Base-by-base conservation (phyloP, 2,113 vertebrate species). In the Cyprinodon variegatus region DNA sequence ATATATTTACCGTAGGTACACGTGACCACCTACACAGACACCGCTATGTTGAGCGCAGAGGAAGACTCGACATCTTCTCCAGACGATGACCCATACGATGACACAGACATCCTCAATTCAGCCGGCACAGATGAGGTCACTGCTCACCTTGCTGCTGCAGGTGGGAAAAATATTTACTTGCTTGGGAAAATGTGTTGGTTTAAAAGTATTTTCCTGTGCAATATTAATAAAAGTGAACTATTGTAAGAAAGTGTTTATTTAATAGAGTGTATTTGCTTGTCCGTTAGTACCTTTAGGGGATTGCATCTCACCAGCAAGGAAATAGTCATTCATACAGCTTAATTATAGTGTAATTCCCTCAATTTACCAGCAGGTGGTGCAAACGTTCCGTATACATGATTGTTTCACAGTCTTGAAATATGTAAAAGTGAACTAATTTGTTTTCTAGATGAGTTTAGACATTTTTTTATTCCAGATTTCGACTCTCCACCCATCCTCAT, bases 61-160 rank as follows among this genome's bases (percentile, higher is more conserved):
- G 98, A 99, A 77, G 97, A 99, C 91, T 99, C 98, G 0, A 97
- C 97, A 0, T 99, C 98, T 4, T 99, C 98, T 0, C 97, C 97
- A 0, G 98, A 99, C 43, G 98, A 99, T 61, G 98, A 97, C 7
- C 95, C 95, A 11, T 99, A 98, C 0, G 98, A 99, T 11, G 98
- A 99, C 92, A 97, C 98, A 0, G 98, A 99, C 84, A 99, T 99
- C 83, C 96, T 99, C 77, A 99, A 98, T 93, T 99, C 98, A 41
- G 97, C 98, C 0, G 97, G 96, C 0, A 94, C 96, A 0, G 98
- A 99, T 22, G 97, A 99, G 90, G 94, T 99, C 74, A 99, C 98
- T 0, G 98, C 98, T 7, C 98, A 99, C 87, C 92, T 99, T 88
- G 98, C 98, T 1, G 97, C 98, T 0, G 98, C 98, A 95, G 97